Evolutionary conservation across 2,888 invertebrate species (phyloP), one percentile per base, ranked within the genome.

Genomic region (Tinea trinotella): DNA sequence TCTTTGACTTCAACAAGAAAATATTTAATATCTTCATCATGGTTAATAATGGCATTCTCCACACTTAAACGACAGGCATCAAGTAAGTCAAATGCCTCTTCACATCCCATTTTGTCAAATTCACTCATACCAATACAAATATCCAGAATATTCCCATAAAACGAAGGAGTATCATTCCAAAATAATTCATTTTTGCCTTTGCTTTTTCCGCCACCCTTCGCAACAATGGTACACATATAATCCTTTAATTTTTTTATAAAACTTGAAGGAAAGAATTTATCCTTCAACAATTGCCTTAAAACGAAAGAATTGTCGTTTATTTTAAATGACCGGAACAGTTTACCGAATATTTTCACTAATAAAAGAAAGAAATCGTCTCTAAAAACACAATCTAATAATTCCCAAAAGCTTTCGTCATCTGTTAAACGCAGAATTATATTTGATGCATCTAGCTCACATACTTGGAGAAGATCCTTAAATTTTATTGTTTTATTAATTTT

Each of bases 311-410:
- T 80, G 56, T 79, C 79, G 34, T 64, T 65, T 13, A 62, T 62
- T 54, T 75, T 68, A 53, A 82, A 59, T 1, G 69, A 70, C 56
- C 66, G 71, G 60, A 74, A 86, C 12, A 87, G 62, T 54, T 72
- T 76, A 3, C 72, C 68, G 53, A 88, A 59, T 60, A 87, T 69
- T 68, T 70, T 79, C 1, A 86, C 70, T 15, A 88, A 76, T 55
- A 88, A 63, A 54, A 87, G 79, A 57, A 87, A 72, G 59, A 74
- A 78, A 61, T 88, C 88, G 22, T 76, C 77, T 64, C 79, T 81
- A 5, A 87, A 59, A 54, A 83, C 74, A 5, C 59, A 64, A 22
- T 82, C 72, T 13, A 87, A 63, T 7, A 87, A 70, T 50, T 77
- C 75, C 74, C 79, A 80, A 62, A 87, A 87, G 0, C 84, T n/a